Evolutionary conservation across 2,888 invertebrate species (phyloP).

Genomic region (Apocheima hispidaria): DNA sequence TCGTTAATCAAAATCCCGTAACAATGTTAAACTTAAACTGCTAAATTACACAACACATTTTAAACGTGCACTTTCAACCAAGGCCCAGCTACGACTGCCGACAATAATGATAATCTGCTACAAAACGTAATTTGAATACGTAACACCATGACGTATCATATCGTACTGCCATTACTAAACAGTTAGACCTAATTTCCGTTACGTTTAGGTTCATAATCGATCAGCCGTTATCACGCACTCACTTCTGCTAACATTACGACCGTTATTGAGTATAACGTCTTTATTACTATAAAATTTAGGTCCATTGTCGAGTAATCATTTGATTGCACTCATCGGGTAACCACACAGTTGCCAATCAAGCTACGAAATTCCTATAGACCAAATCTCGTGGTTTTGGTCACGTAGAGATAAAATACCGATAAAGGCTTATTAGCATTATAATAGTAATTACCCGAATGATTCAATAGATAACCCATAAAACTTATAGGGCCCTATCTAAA

Average conservation of each 20-base stretch:
- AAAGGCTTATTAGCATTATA: slow-evolving; percentile 44
- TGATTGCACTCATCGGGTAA: background rate
- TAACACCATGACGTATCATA: slow-evolving; percentile 30
- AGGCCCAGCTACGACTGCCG: slow-evolving; percentile 40
- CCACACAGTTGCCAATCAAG: slow-evolving; percentile 25
- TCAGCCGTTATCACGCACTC: background rate
- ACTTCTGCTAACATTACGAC: background rate
- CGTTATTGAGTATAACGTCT: background rate
- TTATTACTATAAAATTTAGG: slow-evolving; percentile 7
- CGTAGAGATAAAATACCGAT: slow-evolving; percentile 68
- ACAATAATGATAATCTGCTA: slow-evolving; percentile 14
- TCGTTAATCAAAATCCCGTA: slow-evolving; percentile 1
- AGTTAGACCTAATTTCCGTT: slow-evolving; percentile 21
- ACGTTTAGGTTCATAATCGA: slow-evolving; percentile 28
- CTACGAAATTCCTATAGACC: slow-evolving; percentile 18
- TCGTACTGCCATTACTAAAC: background rate
- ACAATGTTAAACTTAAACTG: slow-evolving; percentile 13
- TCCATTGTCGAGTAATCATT: slow-evolving; percentile 24
- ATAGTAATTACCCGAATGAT: slow-evolving; percentile 32
- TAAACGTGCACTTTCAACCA: slow-evolving; percentile 37
- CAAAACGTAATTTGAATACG: slow-evolving; percentile 24
- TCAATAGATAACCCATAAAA: slow-evolving; percentile 17
- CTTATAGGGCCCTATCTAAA: slow-evolving; percentile 3
- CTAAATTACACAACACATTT: slow-evolving; percentile 31
- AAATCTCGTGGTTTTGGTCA: slow-evolving; percentile 62